Conservation (phyloP, 2,888 invertebrate genomes). For the Eupithecia vulgata region DNA sequence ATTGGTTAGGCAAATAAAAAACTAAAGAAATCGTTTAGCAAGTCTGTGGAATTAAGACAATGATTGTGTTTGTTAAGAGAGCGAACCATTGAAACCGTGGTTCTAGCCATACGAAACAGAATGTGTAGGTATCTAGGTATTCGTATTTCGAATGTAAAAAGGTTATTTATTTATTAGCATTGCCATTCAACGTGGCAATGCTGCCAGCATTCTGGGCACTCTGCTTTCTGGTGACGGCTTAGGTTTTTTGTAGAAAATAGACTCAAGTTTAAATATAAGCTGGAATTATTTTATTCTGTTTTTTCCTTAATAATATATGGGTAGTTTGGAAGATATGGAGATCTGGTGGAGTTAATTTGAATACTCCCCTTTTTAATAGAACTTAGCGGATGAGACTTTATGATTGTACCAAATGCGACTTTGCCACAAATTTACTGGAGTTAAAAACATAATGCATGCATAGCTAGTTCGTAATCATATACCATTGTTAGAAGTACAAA, state of each 20-base stretch:
- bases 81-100: neutral
- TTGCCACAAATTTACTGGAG: neutral
- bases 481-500: slow-evolving; percentile 46
- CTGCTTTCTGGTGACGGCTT: too few species aligned
- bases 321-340: too few species aligned
- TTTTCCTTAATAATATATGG: too few species aligned
- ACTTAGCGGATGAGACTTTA: neutral
- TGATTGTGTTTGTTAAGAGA: slow-evolving; percentile 7
- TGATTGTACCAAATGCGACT: neutral
- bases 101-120: neutral
- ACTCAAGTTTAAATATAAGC: too few species aligned
- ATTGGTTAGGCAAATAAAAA: slow-evolving; percentile 24
- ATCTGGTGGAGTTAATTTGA: too few species aligned
- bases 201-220: too few species aligned
- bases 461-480: slow-evolving; percentile 17
- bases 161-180: too few species aligned
- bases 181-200: too few species aligned
- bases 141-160: too few species aligned
- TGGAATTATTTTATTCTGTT: too few species aligned
- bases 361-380: neutral
- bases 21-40: slow-evolving; percentile 16
- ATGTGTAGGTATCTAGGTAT: too few species aligned
- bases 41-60: slow-evolving; percentile 11
- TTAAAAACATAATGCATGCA: neutral
- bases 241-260: too few species aligned